Evolutionary conservation across 2,888 invertebrate genomes (phyloP).

Genomic region (Cosmia trapezina): DNA sequence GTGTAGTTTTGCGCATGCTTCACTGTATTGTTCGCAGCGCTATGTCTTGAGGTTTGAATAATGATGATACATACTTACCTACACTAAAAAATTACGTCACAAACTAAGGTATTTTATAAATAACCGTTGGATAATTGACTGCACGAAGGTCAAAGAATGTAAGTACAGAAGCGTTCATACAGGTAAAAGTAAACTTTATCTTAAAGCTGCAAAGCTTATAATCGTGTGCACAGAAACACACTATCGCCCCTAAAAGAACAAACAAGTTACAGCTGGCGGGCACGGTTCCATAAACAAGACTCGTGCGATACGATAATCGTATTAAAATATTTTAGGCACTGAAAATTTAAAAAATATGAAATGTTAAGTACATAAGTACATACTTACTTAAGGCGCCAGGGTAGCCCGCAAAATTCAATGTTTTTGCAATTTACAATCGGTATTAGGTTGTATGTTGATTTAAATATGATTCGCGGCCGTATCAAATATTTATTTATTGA

Average conservation of each 20-base stretch:
- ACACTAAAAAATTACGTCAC: background rate
- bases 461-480: too few relatives aligned
- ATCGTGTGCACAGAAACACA: conserved; percentile 1
- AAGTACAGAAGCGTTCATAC: background rate
- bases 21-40: too few relatives aligned
- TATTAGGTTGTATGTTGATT: too few relatives aligned
- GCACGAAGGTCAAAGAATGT: conserved; percentile 28
- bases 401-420: too few relatives aligned
- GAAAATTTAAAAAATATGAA: background rate
- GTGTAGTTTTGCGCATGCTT: too few relatives aligned
- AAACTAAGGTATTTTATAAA: background rate
- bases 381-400: too few relatives aligned
- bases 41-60: too few relatives aligned
- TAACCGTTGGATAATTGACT: conserved; percentile 20
- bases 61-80: background rate
- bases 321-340: background rate
- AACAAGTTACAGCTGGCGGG: conserved; percentile 7
- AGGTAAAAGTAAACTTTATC: background rate
- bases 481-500: too few relatives aligned
- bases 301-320: conserved; percentile 24
- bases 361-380: too few relatives aligned
- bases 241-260: conserved; percentile 2
- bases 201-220: rapidly evolving
- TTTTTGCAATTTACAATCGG: too few relatives aligned
- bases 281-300: conserved; percentile 14